These are phyloP conservation scores for Leptinotarsa tumamoca DNA, from an alignment of 2,888 invertebrate genomes.

Conservation along the genomic window DNA sequence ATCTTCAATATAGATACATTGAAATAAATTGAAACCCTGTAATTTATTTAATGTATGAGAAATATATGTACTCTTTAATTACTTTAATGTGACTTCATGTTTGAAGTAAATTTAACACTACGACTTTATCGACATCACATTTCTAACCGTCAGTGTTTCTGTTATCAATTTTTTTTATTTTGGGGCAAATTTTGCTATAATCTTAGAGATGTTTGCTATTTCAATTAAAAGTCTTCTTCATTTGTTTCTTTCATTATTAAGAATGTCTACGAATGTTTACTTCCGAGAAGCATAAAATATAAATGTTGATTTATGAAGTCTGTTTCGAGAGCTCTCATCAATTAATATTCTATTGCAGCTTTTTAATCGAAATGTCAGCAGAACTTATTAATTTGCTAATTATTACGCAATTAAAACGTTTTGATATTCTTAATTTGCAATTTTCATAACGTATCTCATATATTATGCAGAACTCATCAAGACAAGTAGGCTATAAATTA, in stretches of 20 bases:
- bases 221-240: too few relatives aligned
- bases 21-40: too few relatives aligned
- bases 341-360: neutral
- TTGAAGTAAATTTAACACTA: too few relatives aligned
- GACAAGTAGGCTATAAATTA: neutral
- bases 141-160: too few relatives aligned
- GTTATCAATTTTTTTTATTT: too few relatives aligned
- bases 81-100: too few relatives aligned
- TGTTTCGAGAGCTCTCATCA: neutral
- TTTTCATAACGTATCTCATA: constrained; percentile 1
- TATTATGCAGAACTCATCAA: neutral
- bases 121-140: too few relatives aligned
- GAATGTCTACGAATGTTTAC: neutral
- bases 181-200: too few relatives aligned
- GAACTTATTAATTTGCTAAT: constrained; percentile 1
- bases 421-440: neutral
- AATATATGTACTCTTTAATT: too few relatives aligned
- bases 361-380: neutral
- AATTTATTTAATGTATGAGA: too few relatives aligned
- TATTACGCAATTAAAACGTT: neutral
- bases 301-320: constrained; percentile 2
- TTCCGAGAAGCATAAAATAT: neutral
- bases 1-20: too few relatives aligned
- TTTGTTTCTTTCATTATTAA: neutral
- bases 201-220: too few relatives aligned